A percentile compares a stretch with the other conserved stretches of the same genome.
phyloP scores from a whole-genome alignment of 1,140 invertebrate genomes.

The Orchestia grillus region DNA sequence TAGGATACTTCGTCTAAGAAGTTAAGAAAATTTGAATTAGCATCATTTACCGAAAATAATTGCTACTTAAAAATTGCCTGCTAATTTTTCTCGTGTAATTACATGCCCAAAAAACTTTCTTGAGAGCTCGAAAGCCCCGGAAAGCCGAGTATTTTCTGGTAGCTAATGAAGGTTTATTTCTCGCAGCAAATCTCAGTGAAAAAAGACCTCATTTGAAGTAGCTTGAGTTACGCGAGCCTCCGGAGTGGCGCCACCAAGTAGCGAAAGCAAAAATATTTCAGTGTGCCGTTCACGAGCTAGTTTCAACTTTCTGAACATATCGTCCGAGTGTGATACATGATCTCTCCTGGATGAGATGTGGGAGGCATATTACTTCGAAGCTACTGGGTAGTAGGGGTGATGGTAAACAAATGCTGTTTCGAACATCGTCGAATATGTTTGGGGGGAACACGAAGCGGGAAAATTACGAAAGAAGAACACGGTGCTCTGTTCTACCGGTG shows the following conservation, averaged over 20 bases:
- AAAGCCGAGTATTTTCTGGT: background rate
- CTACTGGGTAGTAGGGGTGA: background rate
- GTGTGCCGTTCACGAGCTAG: background rate
- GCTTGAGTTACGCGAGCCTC: background rate
- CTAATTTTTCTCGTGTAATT: background rate
- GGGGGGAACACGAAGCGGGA: background rate
- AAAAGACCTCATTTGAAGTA: conserved; percentile 1
- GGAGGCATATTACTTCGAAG: background rate
- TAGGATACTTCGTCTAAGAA: no score
- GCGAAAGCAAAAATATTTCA: background rate
- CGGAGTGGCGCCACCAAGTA: background rate
- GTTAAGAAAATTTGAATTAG: no score
- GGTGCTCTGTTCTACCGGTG: background rate
- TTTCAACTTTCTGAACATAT: background rate
- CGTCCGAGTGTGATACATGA: background rate
- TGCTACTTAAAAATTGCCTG: background rate
- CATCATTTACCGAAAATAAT: background rate
- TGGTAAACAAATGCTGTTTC: background rate
- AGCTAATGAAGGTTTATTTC: conserved; percentile 1
- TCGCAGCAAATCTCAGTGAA: background rate
- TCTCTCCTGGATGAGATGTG: background rate
- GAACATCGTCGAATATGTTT: background rate
- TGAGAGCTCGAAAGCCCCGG: background rate
- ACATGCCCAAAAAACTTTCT: background rate
- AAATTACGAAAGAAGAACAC: background rate